Percentiles rank a stretch among this genome's conserved stretches.
Evolutionary conservation across 1,140 invertebrate genomes (phyloP).

Genomic region (Macrobrachium rosenbergii): DNA sequence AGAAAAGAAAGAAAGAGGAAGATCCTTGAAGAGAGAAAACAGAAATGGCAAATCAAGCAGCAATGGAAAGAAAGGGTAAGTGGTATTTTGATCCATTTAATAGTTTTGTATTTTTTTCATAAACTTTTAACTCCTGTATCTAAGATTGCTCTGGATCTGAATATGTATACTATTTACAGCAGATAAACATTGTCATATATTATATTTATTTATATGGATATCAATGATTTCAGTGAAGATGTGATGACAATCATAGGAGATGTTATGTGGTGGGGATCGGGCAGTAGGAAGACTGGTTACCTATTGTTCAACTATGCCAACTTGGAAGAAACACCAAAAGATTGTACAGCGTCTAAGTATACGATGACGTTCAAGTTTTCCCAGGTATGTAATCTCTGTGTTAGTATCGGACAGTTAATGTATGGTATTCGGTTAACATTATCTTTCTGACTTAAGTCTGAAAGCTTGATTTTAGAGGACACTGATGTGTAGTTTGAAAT

Average conservation of each 20-base stretch:
- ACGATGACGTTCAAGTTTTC: constrained; percentile 65
- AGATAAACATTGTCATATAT: not conserved
- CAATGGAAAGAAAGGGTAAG: constrained; percentile 51
- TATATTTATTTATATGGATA: not conserved
- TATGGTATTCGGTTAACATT: not conserved
- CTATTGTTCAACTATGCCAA: constrained; percentile 63
- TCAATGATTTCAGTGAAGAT: constrained; percentile 48
- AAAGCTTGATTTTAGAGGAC: too few relatives aligned
- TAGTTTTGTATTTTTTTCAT: not conserved
- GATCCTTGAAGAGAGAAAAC: constrained; percentile 57
- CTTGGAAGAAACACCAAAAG: constrained; percentile 57
- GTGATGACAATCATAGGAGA: constrained; percentile 55
- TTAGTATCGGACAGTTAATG: not conserved
- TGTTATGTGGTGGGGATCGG: constrained; percentile 64
- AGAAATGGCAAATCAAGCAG: constrained; percentile 39
- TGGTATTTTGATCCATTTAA: not conserved
- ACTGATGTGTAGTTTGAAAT: not conserved
- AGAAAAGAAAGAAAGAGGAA: constrained; percentile 56
- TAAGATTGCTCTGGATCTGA: too few relatives aligned
- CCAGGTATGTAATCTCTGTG: constrained; percentile 33
- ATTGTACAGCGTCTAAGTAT: constrained; percentile 54
- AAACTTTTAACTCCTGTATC: too few relatives aligned
- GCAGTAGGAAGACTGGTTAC: constrained; percentile 52
- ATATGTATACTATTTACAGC: not conserved
- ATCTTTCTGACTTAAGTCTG: not conserved